Evolutionary conservation across 2,888 invertebrate species (phyloP).

Genomic region (Synergus itoensis): DNA sequence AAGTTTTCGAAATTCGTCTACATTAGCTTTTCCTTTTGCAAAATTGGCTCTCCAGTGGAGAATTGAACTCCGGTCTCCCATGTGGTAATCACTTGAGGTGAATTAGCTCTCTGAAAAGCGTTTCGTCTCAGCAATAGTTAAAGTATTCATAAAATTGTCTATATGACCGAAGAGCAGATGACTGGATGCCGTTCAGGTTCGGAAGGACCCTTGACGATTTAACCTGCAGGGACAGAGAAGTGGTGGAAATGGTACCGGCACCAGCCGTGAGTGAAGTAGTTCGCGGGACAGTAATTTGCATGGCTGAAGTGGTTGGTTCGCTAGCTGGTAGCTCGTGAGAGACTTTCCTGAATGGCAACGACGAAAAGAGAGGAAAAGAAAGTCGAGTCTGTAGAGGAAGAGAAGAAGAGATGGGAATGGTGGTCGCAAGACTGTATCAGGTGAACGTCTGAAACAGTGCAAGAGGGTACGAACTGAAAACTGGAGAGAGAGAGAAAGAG

Average conservation of each 20-base stretch:
- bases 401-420: slow-evolving; percentile 26
- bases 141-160: slow-evolving; percentile 19
- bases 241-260: slow-evolving; percentile 50
- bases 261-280: slow-evolving; percentile 53
- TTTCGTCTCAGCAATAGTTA: not conserved
- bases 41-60: no score
- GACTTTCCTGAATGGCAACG: slow-evolving; percentile 34
- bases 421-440: slow-evolving; percentile 46
- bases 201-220: slow-evolving; percentile 45
- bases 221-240: slow-evolving; percentile 33
- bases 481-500: slow-evolving; percentile 46
- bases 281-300: slow-evolving; percentile 58
- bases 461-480: slow-evolving; percentile 42
- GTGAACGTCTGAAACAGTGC: slow-evolving; percentile 50
- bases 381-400: slow-evolving; percentile 36
- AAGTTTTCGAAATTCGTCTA: no score
- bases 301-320: slow-evolving; percentile 52
- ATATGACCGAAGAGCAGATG: not conserved
- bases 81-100: not conserved
- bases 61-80: no score
- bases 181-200: slow-evolving; percentile 40
- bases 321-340: slow-evolving; percentile 37
- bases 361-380: slow-evolving; percentile 35
- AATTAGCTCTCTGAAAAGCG: not conserved
- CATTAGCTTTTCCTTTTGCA: no score